A percentile compares a stretch with the other conserved stretches of the same genome.
These are phyloP conservation scores for Physocephala rufipes DNA, from an alignment of 2,888 invertebrate species.

Conservation along the genomic window DNA sequence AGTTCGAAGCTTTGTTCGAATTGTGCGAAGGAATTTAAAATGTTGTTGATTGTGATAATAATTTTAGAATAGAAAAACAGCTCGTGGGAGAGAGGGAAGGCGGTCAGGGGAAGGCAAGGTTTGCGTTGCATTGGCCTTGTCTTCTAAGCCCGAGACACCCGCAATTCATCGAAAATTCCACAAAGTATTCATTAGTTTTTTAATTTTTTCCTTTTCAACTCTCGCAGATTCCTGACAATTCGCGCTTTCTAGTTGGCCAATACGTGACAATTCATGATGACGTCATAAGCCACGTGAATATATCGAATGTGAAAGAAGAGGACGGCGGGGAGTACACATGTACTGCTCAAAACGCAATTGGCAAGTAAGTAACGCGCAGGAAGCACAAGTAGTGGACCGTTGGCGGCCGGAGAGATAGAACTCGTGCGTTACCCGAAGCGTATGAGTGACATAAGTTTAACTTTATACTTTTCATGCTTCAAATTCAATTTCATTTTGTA, in stretches of 20 bases:
- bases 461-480: background rate
- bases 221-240: conserved; percentile 66
- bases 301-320: conserved; percentile 85
- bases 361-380: conserved; percentile 67
- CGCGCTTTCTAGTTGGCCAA: conserved; percentile 87
- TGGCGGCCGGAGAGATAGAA: background rate
- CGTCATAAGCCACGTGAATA: conserved; percentile 92
- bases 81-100: too few species aligned
- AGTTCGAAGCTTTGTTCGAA: background rate
- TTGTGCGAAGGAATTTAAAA: background rate
- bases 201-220: conserved; percentile 10
- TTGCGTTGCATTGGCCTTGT: too few species aligned
- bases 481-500: background rate
- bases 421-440: background rate
- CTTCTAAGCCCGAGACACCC: too few species aligned
- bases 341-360: conserved; percentile 83
- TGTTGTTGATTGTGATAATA: too few species aligned
- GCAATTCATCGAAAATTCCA: background rate
- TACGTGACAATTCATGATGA: conserved; percentile 92
- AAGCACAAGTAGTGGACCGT: background rate
- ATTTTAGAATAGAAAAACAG: too few species aligned
- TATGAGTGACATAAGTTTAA: background rate
- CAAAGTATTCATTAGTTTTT: conserved; percentile 13
- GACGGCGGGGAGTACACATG: conserved; percentile 92
- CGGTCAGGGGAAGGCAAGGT: too few species aligned